Evolutionary conservation across 2,888 invertebrate species (phyloP).

Genomic region (Tinea pellionella): DNA sequence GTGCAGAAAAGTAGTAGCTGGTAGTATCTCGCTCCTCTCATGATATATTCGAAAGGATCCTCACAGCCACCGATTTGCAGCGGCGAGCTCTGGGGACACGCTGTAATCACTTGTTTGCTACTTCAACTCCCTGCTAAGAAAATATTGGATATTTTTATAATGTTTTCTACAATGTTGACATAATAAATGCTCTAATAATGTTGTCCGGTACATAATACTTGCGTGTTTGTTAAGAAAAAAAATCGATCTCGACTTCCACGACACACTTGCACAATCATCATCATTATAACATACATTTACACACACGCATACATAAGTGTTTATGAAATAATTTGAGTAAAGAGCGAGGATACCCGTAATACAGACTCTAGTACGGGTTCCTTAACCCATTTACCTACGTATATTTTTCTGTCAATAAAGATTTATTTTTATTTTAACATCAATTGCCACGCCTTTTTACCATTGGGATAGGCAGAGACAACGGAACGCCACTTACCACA

Average conservation of each 20-base stretch:
- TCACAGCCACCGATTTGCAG: constrained; percentile 9
- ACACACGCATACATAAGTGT: too few species aligned
- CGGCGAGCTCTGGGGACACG: constrained; percentile 30
- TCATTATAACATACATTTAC: too few species aligned
- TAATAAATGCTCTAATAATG: constrained; percentile 16
- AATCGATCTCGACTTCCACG: background rate
- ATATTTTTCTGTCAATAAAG: too few species aligned
- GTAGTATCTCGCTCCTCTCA: background rate
- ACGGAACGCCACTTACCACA: too few species aligned
- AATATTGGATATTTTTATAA: constrained; percentile 16
- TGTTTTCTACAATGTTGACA: constrained; percentile 19
- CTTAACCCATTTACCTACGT: too few species aligned
- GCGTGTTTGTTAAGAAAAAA: constrained; percentile 13
- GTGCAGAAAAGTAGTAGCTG: constrained; percentile 11
- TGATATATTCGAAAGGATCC: constrained; percentile 5
- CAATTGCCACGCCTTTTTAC: too few species aligned
- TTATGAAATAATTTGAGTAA: too few species aligned
- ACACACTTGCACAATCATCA: background rate
- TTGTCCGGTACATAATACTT: constrained; percentile 22
- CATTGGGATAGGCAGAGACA: too few species aligned
- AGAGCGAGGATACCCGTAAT: too few species aligned
- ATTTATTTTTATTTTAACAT: too few species aligned
- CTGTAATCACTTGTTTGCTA: constrained; percentile 39
- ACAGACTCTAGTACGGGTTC: too few species aligned
- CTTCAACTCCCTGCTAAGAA: constrained; percentile 10